Percentiles rank a stretch among this genome's conserved stretches.
Evolutionary conservation across 1,140 invertebrate genomes (phyloP).

Genomic region (Lordiphosa stackelbergi): DNA sequence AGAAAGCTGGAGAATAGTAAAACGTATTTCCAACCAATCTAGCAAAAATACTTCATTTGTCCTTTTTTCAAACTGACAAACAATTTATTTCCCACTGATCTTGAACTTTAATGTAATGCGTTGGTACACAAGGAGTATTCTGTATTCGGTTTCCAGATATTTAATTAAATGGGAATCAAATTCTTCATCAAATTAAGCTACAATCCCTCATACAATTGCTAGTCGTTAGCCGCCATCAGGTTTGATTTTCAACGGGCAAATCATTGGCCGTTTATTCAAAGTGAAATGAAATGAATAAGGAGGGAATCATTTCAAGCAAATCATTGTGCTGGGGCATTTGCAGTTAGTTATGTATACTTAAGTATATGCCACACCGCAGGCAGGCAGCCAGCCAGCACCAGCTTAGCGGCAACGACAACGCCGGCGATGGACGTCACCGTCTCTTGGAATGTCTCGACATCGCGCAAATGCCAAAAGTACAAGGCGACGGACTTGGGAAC

Average conservation of each 20-base stretch:
- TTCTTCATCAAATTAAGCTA: background rate
- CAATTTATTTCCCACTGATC: too few relatives aligned
- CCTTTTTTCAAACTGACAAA: too few relatives aligned
- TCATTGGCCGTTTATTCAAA: conserved; percentile 52
- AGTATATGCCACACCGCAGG: conserved; percentile 33
- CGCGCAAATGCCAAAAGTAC: conserved; percentile 64
- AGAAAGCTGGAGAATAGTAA: too few relatives aligned
- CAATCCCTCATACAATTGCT: conserved; percentile 35
- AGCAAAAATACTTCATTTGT: too few relatives aligned
- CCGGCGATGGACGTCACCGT: conserved; percentile 5
- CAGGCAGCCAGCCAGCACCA: conserved; percentile 17
- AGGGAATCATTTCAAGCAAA: conserved; percentile 40
- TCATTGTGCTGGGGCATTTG: conserved; percentile 59
- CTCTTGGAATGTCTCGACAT: conserved; percentile 46
- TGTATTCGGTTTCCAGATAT: too few relatives aligned
- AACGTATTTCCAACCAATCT: too few relatives aligned
- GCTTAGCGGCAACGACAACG: conserved; percentile 19
- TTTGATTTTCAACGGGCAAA: conserved; percentile 36
- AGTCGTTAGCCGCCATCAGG: conserved; percentile 53
- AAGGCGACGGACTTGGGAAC: conserved; percentile 41
- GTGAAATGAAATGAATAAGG: conserved; percentile 17
- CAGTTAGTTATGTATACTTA: conserved; percentile 48
- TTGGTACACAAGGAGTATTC: too few relatives aligned
- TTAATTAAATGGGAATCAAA: too few relatives aligned
- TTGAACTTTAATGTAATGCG: too few relatives aligned